phyloP scores from a whole-genome alignment of 2,113 vertebrate species.

The Heterochromis multidens region DNA sequence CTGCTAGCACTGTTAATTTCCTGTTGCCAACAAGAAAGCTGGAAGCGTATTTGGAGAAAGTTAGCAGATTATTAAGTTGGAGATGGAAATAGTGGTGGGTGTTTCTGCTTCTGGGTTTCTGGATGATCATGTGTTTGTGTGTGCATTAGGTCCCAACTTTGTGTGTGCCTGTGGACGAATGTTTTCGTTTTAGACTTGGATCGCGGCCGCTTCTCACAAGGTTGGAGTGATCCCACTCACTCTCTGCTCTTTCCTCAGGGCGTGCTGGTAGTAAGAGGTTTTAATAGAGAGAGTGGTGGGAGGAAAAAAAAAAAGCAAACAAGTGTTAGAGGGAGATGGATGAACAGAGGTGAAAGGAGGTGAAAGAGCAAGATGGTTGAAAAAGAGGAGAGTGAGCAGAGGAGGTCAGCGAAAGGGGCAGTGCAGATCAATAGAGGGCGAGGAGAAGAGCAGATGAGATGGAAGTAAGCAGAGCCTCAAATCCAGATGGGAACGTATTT shows the following conservation, averaged over 20 bases:
- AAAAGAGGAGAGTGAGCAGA: slow-evolving; percentile 42
- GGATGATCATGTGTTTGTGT: background rate
- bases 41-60: slow-evolving; percentile 28
- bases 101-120: slow-evolving; percentile 35
- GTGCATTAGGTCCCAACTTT: background rate
- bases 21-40: slow-evolving; percentile 13
- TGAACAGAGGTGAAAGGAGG: slow-evolving; percentile 28
- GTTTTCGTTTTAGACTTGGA: slow-evolving; percentile 43
- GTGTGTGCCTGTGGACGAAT: background rate
- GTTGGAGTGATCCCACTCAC: slow-evolving; percentile 46
- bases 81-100: slow-evolving; percentile 15
- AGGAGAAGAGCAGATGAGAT: slow-evolving; percentile 7
- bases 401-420: slow-evolving; percentile 30
- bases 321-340: background rate
- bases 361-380: slow-evolving; percentile 10
- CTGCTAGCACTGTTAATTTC: background rate
- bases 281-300: slow-evolving; percentile 53
- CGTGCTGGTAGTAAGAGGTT: slow-evolving; percentile 28
- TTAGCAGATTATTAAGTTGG: slow-evolving; percentile 26
- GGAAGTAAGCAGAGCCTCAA: background rate
- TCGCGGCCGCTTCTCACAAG: background rate
- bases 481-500: slow-evolving; percentile 11
- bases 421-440: slow-evolving; percentile 28
- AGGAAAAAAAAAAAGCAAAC: slow-evolving; percentile 15
- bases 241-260: slow-evolving; percentile 49